phyloP scores from a whole-genome alignment of 1,140 invertebrate genomes.

The Anastrepha ludens region DNA sequence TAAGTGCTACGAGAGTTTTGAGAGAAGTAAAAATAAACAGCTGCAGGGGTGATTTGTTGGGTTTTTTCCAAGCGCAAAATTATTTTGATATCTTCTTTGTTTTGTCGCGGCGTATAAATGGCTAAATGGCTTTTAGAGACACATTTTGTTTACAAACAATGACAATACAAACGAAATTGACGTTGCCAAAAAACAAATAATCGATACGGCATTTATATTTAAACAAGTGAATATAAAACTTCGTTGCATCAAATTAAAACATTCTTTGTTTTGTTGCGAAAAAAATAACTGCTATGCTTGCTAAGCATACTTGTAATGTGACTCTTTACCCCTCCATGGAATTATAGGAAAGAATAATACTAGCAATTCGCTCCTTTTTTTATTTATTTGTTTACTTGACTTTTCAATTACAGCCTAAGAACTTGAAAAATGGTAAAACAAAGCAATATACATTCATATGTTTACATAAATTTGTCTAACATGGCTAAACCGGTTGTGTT shows the following conservation, averaged over 20 bases:
- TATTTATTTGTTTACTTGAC: too few species aligned
- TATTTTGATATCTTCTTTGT: background rate
- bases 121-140: background rate
- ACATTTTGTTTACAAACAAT: constrained; percentile 40
- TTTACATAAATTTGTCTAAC: background rate
- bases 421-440: too few species aligned
- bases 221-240: too few species aligned
- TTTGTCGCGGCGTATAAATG: background rate
- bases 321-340: too few species aligned
- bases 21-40: background rate
- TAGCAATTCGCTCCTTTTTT: too few species aligned
- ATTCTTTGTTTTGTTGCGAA: too few species aligned
- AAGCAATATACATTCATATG: background rate
- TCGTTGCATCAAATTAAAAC: too few species aligned
- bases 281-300: too few species aligned
- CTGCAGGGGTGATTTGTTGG: background rate
- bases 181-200: background rate
- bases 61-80: background rate
- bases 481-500: background rate
- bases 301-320: too few species aligned
- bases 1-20: background rate
- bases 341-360: too few species aligned
- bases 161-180: background rate
- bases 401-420: too few species aligned
- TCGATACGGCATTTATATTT: too few species aligned